Percentiles rank a stretch among this genome's conserved stretches.
Conservation (phyloP, 2,113 vertebrate species). For the Morone chrysops region DNA sequence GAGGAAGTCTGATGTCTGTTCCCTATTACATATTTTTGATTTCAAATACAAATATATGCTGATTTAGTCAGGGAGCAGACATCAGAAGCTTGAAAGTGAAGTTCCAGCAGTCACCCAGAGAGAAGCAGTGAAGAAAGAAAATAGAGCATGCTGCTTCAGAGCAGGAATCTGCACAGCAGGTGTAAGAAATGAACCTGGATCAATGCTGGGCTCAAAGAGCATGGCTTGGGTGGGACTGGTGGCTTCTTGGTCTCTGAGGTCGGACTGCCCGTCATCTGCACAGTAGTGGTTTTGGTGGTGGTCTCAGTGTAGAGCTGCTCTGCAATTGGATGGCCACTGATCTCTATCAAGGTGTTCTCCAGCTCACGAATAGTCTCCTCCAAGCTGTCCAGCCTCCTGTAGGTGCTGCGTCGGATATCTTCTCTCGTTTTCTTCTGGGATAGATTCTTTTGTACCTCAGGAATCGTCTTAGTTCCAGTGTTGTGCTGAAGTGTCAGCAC, state of each 20-base stretch:
- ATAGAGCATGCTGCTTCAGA: conserved; percentile 21
- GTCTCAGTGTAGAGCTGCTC: conserved; percentile 51
- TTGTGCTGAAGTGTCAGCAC: conserved; percentile 3
- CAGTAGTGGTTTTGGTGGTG: neutral
- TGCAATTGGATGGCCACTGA: conserved; percentile 79
- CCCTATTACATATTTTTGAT: conserved; percentile 55
- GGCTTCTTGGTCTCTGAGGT: conserved; percentile 79
- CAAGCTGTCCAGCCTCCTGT: conserved; percentile 89
- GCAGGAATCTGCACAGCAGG: conserved; percentile 44
- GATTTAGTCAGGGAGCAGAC: conserved; percentile 72
- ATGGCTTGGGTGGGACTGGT: conserved; percentile 87
- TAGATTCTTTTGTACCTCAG: neutral
- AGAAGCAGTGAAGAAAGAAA: conserved; percentile 52
- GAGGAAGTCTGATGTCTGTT: conserved; percentile 73
- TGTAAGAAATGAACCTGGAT: conserved; percentile 83
- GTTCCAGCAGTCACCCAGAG: conserved; percentile 51
- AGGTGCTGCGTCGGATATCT: conserved; percentile 68
- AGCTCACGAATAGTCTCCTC: conserved; percentile 93
- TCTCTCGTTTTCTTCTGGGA: conserved; percentile 42
- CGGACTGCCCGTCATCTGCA: neutral
- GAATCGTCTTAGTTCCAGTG: neutral
- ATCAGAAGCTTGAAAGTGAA: conserved; percentile 68
- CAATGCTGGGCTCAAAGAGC: conserved; percentile 58
- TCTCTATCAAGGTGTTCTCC: conserved; percentile 90
- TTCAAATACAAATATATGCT: conserved; percentile 45